These are phyloP conservation scores for Scartelaos histophorus DNA, from an alignment of 2,113 vertebrate species.

Conservation along the genomic window DNA sequence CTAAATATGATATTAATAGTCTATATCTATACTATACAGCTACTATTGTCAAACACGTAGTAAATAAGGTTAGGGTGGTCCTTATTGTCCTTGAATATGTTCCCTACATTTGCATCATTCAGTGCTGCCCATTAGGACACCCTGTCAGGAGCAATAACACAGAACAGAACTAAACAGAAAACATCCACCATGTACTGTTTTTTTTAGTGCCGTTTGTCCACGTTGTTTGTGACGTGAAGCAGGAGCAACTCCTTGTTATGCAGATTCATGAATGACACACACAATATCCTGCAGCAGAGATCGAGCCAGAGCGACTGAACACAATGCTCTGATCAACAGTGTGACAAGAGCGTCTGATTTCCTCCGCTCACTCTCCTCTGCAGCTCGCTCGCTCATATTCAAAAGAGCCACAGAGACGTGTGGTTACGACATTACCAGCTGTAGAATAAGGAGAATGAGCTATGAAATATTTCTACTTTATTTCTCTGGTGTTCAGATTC, in stretches of 20 bases:
- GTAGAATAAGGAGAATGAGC: not conserved
- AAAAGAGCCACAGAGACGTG: not conserved
- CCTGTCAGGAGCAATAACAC: too few species aligned
- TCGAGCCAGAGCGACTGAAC: conserved; percentile 2
- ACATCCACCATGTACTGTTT: not conserved
- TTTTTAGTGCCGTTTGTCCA: not conserved
- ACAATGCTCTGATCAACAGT: conserved; percentile 27
- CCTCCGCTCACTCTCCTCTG: not conserved
- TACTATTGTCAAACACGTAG: too few species aligned
- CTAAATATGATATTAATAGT: too few species aligned
- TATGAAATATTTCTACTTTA: not conserved
- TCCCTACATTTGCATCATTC: too few species aligned
- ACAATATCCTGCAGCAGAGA: conserved; percentile 22
- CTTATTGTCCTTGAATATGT: too few species aligned
- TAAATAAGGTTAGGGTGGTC: too few species aligned
- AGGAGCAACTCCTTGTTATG: conserved; percentile 15
- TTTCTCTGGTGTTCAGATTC: not conserved
- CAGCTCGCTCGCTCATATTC: not conserved
- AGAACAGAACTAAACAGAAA: not conserved
- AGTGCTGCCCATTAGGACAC: too few species aligned
- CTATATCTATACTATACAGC: too few species aligned
- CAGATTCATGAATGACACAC: conserved; percentile 24
- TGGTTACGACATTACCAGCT: not conserved
- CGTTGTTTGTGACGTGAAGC: not conserved
- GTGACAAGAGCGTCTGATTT: conserved; percentile 24